Base-by-base conservation (phyloP, 35 echinoderm and acorn worm genomes). In the Holothuria glaberrima region DNA sequence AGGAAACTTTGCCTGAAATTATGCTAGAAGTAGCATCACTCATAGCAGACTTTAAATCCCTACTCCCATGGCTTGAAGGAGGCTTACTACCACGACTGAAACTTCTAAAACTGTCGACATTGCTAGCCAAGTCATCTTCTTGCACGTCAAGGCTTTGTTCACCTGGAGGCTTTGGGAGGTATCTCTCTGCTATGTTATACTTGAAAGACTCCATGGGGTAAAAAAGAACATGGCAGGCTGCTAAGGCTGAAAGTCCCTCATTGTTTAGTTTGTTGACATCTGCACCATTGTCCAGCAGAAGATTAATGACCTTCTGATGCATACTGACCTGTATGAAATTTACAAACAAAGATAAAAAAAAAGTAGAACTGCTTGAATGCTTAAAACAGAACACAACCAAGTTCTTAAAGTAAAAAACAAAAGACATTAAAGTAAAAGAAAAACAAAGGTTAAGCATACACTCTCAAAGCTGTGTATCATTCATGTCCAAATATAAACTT, bases 251-350 rank as follows among this genome's bases (percentile, higher is more conserved):
- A 9, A 98, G 25, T 24, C 96, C 96, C 63, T 98, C 96, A 66
- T 98, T 79, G 45, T 92, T 98, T 16, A 98, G 84, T 59, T 98
- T 92, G 85, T 98, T 98, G 83, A 98, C 96, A 64, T 98, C 93
- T 14, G 96, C 96, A 28, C 96, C 96, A 62, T 98, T 94, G 88
- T 98, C 96, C 10, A 98, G 75, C 5, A 98, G 87, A 73, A 87
- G 88, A 36, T 98, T 94, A 65, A 98, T 98, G 72, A 98, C 90
- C 5, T 94, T 79, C 50, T 71, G 19, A 76, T 98, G 96, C 96
- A 98, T 98, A 60, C 92, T 90, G 24, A 98, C 96, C 96, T 98
- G 61, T 50, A 88, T n/a, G n/a, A n/a, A n/a, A n/a, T n/a, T n/a
- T n/a, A n/a, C n/a, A n/a, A n/a, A n/a, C n/a, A n/a, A n/a, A n/a